Base-by-base conservation (phyloP, 1,140 invertebrate species). In the Penaeus japonicus region DNA sequence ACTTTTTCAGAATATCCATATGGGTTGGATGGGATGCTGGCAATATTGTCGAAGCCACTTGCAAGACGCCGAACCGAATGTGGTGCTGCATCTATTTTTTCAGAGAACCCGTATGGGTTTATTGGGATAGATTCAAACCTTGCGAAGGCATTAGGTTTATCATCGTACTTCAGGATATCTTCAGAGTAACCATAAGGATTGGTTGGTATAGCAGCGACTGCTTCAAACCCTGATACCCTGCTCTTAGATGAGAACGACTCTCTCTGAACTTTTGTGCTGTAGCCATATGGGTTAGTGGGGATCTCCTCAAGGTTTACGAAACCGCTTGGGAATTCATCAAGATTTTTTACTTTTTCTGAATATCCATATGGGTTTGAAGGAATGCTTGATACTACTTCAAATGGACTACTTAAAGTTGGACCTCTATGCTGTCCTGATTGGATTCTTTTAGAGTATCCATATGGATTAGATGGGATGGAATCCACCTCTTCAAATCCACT, bases 171-270 rank as follows among this genome's bases (percentile, higher is more conserved):
- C 39, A 53, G n/a, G 47, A 79, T 27, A 15, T 70, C 59, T 47
- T 30, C 5, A 32, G 81, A 70, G 59, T 59, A 84, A 10, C 81
- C 81, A 24, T 84, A 84, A 3, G 81, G 81, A n/a, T 84, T 84
- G 27, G 32, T 22, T n/a, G 57, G 32, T 59, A 82, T 59, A n/a
- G 47, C 47, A 47, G 10, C 10, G 47, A 47, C 47, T 7, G 47
- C 10, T 47, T 47, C 47, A 47, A 47, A 47, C 15, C 47, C 47
- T 47, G 47, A 47, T 47, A 47, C 47, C 47, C 47, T 47, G 10
- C 10, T 47, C 15, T 47, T 47, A 47, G 47, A 7, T 47, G 47
- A 12, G 47, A 47, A 47, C 10, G 5, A 12, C 47, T 47, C 47
- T 47, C 5, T 7, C 10, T 47, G 10, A 15, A 77, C 39, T 1